Evolutionary conservation across 2,797 vertebrate genomes (phyloP), one percentile per base, ranked within the genome.

Genomic region (Crocidura indochinensis): DNA sequence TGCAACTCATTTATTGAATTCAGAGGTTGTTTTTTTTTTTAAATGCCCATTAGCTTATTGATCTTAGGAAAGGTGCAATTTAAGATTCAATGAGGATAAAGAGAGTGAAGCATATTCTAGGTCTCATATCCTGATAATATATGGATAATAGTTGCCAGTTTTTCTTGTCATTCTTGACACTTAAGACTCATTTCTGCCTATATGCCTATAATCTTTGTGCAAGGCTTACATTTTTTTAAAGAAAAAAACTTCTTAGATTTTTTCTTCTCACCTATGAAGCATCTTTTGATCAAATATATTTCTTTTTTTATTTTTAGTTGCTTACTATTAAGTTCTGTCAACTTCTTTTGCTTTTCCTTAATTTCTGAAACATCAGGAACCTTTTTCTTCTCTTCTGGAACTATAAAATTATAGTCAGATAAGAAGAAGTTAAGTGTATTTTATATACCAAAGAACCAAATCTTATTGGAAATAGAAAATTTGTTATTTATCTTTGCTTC

Each of bases 1-100:
- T 99, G 99, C 86, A 99, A 96, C 60, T 99, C 99, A 6, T 99
- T 99, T 87, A 99, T 99, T 80, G 99, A 99, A 97, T 99, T 99
- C 97, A 99, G 38, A 98, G 96, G 99, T 99, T 96, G 99, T 99
- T 81, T 38, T 38, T 38, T 38, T 38, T 38, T 38, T 38, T 38
- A 2, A 38, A 38, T 38, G 38, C 38, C 38, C 38, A 38, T 38
- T 38, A 38, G 99, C 97, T 99, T 99, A 98, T 99, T 99, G 96
- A 99, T 98, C 91, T 98, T 99, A 69, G 99, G 99, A 68, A 99
- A 99, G 0, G 99, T 99, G 56, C 99, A 99, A 0, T 99, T 99
- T 96, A 99, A 99, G 97, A 99, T 99, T 98, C 99, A 99, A 47
- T 99, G 98, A 80, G 99, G 98, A 92, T 99, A 99, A 86, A 99